A percentile compares a stretch with the other conserved stretches of the same genome.
These are phyloP conservation scores for Globia sparganii DNA, from an alignment of 2,888 invertebrate species.

Conservation along the genomic window DNA sequence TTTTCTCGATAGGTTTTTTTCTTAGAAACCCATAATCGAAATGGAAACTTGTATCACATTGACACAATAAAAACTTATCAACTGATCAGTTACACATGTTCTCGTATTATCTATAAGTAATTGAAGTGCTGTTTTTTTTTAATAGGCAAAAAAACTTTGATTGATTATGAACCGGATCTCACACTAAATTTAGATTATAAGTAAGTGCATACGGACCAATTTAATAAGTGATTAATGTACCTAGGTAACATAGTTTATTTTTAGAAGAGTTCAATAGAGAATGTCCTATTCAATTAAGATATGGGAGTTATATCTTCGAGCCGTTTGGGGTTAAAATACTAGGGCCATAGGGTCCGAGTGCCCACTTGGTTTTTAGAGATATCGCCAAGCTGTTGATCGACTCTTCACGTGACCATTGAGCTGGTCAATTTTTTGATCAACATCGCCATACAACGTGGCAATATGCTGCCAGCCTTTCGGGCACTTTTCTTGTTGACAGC, in stretches of 20 bases:
- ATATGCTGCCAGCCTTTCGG: no score
- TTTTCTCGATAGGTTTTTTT: not conserved
- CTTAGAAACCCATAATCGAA: not conserved
- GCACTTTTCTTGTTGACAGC: no score
- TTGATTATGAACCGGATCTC: conserved; percentile 27
- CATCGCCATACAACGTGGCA: no score
- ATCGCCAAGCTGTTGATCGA: no score
- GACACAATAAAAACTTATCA: not conserved
- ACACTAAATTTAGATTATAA: conserved; percentile 21
- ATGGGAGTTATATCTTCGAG: no score
- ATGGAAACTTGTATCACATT: not conserved
- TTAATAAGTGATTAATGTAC: not conserved
- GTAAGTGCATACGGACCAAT: not conserved
- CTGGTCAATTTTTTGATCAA: no score
- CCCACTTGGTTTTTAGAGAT: no score
- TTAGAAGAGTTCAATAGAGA: not conserved
- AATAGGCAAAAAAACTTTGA: not conserved
- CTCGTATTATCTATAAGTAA: not conserved
- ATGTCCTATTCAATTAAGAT: not conserved
- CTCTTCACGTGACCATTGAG: no score
- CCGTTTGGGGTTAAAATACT: no score
- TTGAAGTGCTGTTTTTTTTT: conserved; percentile 17
- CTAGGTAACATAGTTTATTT: not conserved
- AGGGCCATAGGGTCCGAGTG: no score
- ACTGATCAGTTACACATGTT: not conserved